Base-by-base conservation (phyloP, 2,888 invertebrate species). In the Caenorhabditis sp. region DNA sequence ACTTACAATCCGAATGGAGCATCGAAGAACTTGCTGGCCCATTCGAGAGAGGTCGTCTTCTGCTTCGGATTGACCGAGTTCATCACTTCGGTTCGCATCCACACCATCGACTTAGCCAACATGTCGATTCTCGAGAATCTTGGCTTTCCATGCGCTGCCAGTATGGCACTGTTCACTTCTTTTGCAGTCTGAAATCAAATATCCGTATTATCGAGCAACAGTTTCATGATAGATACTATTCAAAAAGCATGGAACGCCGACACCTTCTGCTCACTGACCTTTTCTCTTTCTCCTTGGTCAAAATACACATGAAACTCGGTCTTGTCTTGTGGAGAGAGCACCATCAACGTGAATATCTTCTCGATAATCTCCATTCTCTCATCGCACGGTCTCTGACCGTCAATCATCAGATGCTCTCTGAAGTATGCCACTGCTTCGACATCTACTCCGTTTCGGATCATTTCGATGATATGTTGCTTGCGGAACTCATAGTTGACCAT, bases 391-490 rank as follows among this genome's bases (percentile, higher is more conserved):
- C 40, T 8, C 15, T 55, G 9, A 5, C 65, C 67, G 35, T 67
- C 53, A 20, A 47, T 61, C 61, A 76, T 40, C 37, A 81, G 28
- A 32, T 76, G 32, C 11, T 24, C 44, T 50, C 81, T 51, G 11
- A 76, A 76, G 51, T 81, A 81, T 2, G 18, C 24, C 11, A 81
- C 58, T 11, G 81, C 64, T 20, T 76, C 70, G 0, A 35, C 15
- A 11, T 37, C 44, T 11, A 58, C 24, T 44, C 55, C 67, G 3
- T 2, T 28, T 2, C 76, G 56, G 24, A 81, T 70, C 81, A 76
- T 81, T 35, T 80, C 80, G 20, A 80, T 69, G 6, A 80, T 64
- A 40, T 80, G 61, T 24, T 80, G 80, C 44, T 70, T 64, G 11
- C 69, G 55, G 28, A 77, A 44, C 0, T 11, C 56, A 22, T 58